A percentile compares a stretch with the other conserved stretches of the same genome.
phyloP scores from a whole-genome alignment of 2,113 vertebrate genomes.

The Engraulis encrasicolus region DNA sequence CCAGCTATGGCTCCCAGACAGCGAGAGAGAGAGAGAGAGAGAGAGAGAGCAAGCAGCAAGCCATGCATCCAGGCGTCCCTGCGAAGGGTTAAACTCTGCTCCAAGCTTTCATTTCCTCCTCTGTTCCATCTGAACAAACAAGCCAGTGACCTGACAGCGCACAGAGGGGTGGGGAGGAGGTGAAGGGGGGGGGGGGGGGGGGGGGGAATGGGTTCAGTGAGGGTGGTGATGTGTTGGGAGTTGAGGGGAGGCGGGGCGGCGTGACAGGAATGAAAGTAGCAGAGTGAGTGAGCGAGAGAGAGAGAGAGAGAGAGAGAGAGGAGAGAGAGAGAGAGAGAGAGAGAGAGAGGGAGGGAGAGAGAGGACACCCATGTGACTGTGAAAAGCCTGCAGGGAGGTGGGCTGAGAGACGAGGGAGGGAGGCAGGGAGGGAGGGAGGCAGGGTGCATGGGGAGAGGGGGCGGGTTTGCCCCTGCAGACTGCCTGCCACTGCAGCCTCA shows the following conservation, averaged over 20 bases:
- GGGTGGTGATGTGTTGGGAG: constrained; percentile 10
- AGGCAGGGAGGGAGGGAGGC: constrained; percentile 63
- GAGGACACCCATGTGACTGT: constrained; percentile 67
- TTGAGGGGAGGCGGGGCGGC: constrained; percentile 21
- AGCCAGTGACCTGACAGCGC: constrained; percentile 76
- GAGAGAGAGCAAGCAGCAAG: no score
- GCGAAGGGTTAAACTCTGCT: constrained; percentile 70
- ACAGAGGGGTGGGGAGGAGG: constrained; percentile 59
- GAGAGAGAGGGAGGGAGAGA: constrained; percentile 43
- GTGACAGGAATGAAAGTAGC: constrained; percentile 71
- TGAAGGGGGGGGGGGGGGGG: constrained; percentile 16
- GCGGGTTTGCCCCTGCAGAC: constrained; percentile 50
- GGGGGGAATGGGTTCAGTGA: constrained; percentile 36
- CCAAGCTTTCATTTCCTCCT: constrained; percentile 74
- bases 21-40: no score
- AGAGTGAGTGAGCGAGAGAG: constrained; percentile 20
- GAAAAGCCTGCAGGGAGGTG: constrained; percentile 68
- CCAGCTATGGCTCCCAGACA: not conserved
- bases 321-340: constrained; percentile 62
- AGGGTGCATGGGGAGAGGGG: constrained; percentile 70
- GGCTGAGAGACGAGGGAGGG: constrained; percentile 70
- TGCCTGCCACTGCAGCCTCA: constrained; percentile 70
- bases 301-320: constrained; percentile 50
- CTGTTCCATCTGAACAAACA: constrained; percentile 81
- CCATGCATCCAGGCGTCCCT: constrained; percentile 45